Base-by-base conservation (phyloP, 2,797 vertebrate genomes). In the Paguma larvata region DNA sequence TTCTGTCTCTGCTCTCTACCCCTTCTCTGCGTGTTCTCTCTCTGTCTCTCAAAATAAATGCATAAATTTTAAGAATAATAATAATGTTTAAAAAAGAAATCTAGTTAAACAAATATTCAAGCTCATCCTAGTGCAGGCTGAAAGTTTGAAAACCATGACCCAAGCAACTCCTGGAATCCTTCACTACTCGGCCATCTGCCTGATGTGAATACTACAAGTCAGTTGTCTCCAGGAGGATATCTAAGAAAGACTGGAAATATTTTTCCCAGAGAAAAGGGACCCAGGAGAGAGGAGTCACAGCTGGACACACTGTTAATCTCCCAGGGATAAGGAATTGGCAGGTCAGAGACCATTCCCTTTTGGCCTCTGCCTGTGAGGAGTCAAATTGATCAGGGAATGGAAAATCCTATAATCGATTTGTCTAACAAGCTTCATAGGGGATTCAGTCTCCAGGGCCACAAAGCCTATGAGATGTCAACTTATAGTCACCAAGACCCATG, bases 361-460 rank as follows among this genome's bases (percentile, higher is more conserved):
- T n/a, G 18, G 7, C 72, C 12, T 5, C 38, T 93, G 63, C 19
- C 13, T 27, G 78, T 68, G 16, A 91, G 73, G 56, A 92, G 23
- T 19, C 70, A 67, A 34, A 84, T 18, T 90, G 38, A 80, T 32
- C 21, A 91, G 34, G n/a, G 38, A 93, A 75, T 68, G 14, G 34
- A 73, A 75, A 7, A 38, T 59, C 5, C 11, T 73, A 65, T 89
- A 48, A 84, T 41, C 32, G 92, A 89, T 87, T 96, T 95, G 41
- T 70, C 65, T 96, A 97, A 97, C 56, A 44, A 95, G 87, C 6
- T 95, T 87, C 96, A 94, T 34, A 75, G 63, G 70, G 84, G 44
- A 75, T 75, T 89, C 6, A 75, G 8, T 21, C 68, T 11, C 89
- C 9, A 72, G 65, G 72, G 53, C 12, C 51, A 80, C 32, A 68